phyloP scores from a whole-genome alignment of 2,888 invertebrate species.

The Prosopocoilus inquinatus region DNA sequence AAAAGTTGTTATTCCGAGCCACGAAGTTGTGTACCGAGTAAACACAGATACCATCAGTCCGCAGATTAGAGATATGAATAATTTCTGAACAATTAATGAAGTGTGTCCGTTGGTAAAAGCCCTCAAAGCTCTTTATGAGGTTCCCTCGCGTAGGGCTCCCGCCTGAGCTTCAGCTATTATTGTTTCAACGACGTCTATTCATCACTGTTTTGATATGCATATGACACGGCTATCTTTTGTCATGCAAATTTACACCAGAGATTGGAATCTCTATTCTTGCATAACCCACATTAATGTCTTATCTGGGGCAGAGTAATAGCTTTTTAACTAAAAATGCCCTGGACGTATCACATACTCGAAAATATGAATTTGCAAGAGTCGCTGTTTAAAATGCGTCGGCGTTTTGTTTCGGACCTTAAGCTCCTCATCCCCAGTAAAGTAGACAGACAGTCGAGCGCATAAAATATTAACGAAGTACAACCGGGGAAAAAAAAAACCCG shows the following conservation, averaged over 20 bases:
- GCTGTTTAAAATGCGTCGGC: no score
- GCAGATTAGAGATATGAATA: conserved; percentile 50
- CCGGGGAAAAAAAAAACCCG: no score
- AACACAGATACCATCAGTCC: conserved; percentile 48
- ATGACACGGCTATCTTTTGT: conserved; percentile 41
- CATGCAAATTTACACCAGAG: conserved; percentile 45
- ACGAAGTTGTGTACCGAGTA: conserved; percentile 19
- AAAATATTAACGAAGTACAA: no score
- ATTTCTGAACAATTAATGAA: conserved; percentile 48
- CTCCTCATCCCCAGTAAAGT: no score
- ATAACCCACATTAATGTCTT: conserved; percentile 23
- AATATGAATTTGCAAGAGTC: no score
- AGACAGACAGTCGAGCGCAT: no score
- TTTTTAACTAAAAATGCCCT: no score
- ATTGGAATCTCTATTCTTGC: conserved; percentile 43
- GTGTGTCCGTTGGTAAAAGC: conserved; percentile 44
- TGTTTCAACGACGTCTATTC: conserved; percentile 44
- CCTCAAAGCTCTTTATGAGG: conserved; percentile 44
- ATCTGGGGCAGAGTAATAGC: no score
- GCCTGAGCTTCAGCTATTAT: conserved; percentile 41
- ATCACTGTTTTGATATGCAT: conserved; percentile 45
- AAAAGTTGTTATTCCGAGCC: conserved; percentile 11
- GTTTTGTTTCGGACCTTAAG: no score
- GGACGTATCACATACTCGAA: no score
- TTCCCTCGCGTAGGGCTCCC: conserved; percentile 36